Percentiles rank a stretch among this genome's conserved stretches.
Evolutionary conservation across 2,113 vertebrate genomes (phyloP).

Genomic region (Campylomormyrus tamandua): DNA sequence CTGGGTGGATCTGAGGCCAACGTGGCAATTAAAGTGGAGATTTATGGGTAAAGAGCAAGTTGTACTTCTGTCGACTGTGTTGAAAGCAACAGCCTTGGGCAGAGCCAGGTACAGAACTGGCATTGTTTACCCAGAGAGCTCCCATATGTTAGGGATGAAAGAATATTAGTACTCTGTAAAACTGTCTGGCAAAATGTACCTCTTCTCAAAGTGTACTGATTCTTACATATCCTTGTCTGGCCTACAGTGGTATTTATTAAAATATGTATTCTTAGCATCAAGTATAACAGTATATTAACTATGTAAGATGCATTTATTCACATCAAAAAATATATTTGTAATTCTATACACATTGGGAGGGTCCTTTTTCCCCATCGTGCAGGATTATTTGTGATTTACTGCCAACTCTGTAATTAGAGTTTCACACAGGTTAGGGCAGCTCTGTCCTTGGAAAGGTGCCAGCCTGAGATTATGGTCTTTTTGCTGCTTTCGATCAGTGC

Average conservation of each 20-base stretch:
- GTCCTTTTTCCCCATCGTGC: neutral
- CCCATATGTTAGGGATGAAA: neutral
- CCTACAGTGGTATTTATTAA: neutral
- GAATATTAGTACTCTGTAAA: conserved; percentile 3
- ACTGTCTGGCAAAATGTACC: neutral
- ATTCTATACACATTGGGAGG: neutral
- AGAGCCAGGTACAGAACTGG: neutral
- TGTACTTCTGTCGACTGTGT: neutral
- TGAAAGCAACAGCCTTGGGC: neutral
- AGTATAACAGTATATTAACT: neutral
- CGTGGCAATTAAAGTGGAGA: neutral
- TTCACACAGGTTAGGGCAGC: neutral
- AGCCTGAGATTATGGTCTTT: neutral
- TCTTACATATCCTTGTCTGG: neutral
- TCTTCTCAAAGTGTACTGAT: neutral
- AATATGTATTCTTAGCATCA: neutral
- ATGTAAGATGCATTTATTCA: neutral
- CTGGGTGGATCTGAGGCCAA: neutral
- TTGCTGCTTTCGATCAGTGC: neutral
- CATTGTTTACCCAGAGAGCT: conserved; percentile 12
- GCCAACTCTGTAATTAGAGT: conserved; percentile 1
- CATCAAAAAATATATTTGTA: conserved; percentile 2
- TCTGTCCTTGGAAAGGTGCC: neutral
- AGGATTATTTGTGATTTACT: neutral
- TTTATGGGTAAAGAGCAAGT: neutral